Conservation (phyloP, 2,113 vertebrate species). For the Jaculus jaculus region DNA sequence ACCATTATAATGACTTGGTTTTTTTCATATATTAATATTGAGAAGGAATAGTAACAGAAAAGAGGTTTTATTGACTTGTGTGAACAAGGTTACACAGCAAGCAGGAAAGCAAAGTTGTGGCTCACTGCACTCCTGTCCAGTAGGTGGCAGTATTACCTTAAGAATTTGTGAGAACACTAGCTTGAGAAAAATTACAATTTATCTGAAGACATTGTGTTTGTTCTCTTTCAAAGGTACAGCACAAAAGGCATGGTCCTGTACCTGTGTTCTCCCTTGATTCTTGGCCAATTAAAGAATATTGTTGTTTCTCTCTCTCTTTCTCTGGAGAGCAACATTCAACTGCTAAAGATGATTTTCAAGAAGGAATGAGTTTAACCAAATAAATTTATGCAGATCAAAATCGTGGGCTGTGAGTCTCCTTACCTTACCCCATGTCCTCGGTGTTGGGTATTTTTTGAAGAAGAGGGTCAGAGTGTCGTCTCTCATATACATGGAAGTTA, state of each 20-base stretch:
- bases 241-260: fast-evolving
- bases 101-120: neutral
- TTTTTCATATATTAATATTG: neutral
- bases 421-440: fast-evolving
- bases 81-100: neutral
- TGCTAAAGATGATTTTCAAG: neutral
- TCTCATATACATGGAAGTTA: neutral
- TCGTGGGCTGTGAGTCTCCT: neutral
- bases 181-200: neutral
- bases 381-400: neutral
- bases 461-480: neutral
- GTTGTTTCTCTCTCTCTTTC: neutral
- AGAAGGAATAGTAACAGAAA: neutral
- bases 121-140: constrained; percentile 34
- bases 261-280: fast-evolving
- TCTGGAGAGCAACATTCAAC: constrained; percentile 5
- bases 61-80: neutral
- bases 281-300: neutral
- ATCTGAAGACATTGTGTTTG: neutral
- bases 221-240: constrained; percentile 38
- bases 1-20: neutral
- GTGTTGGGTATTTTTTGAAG: neutral
- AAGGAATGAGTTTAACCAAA: neutral
- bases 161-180: constrained; percentile 33
- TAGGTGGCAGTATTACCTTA: constrained; percentile 84